A percentile compares a stretch with the other conserved stretches of the same genome.
These are phyloP conservation scores for Patella caerulea DNA, from an alignment of 2,888 invertebrate species.

Conservation along the genomic window DNA sequence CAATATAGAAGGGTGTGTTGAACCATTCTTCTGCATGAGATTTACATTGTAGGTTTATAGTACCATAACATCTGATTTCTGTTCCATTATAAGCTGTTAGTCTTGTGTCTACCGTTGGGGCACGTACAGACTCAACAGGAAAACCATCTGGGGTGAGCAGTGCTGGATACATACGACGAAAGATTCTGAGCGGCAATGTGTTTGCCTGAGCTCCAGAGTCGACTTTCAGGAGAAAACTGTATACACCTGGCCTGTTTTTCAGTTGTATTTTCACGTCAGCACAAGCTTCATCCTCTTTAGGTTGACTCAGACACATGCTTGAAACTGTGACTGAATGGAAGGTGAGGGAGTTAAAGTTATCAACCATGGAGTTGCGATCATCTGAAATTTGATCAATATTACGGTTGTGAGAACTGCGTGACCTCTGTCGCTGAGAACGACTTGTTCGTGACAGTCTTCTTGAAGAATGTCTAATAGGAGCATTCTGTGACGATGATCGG, in stretches of 20 bases:
- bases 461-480: too few relatives aligned
- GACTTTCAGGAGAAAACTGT: not conserved
- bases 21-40: not conserved
- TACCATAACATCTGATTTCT: constrained; percentile 9
- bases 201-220: too few relatives aligned
- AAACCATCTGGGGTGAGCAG: not conserved
- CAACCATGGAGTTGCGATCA: not conserved
- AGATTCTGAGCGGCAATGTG: too few relatives aligned
- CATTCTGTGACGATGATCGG: not conserved
- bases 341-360: not conserved
- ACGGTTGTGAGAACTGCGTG: not conserved
- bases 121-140: not conserved
- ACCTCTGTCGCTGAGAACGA: too few relatives aligned
- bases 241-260: not conserved
- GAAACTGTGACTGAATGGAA: not conserved
- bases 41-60: not conserved
- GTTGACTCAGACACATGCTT: not conserved
- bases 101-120: not conserved
- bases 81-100: not conserved
- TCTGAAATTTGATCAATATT: not conserved
- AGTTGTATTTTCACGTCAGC: not conserved
- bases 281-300: not conserved
- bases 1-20: not conserved
- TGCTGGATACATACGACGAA: not conserved
- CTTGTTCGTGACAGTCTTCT: too few relatives aligned